These are phyloP conservation scores for Apodemia mormo DNA, from an alignment of 2,888 invertebrate species.

Conservation along the genomic window DNA sequence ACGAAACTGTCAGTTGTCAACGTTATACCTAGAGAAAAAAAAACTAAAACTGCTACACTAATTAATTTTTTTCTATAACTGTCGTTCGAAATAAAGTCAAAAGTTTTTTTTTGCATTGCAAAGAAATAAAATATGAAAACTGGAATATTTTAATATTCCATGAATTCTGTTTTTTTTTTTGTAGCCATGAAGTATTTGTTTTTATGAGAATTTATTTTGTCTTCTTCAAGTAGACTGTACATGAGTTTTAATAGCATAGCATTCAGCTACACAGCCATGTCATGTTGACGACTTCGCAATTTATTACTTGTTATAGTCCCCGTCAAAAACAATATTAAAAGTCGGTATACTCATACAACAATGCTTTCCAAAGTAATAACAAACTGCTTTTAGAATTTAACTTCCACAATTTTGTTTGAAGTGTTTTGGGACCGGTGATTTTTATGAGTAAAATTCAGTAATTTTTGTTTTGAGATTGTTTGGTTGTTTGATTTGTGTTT, in stretches of 20 bases:
- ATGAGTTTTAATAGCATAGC: background rate
- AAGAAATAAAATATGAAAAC: too few species aligned
- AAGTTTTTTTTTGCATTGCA: too few species aligned
- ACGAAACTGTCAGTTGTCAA: too few species aligned
- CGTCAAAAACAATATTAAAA: conserved; percentile 1
- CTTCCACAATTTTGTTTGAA: conserved; percentile 1
- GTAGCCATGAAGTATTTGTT: too few species aligned
- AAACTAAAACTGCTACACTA: too few species aligned
- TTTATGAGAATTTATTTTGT: too few species aligned
- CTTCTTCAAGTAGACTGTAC: background rate
- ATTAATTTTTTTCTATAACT: too few species aligned
- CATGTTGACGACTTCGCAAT: conserved; percentile 1
- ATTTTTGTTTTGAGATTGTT: background rate
- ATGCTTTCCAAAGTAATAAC: conserved; percentile 13
- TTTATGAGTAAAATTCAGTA: background rate
- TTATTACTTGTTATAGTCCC: conserved; percentile 10
- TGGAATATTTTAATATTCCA: too few species aligned
- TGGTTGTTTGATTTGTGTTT: background rate
- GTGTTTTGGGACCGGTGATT: background rate
- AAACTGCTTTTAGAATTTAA: conserved; percentile 12
- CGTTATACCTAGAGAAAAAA: too few species aligned
- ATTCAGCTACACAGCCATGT: background rate
- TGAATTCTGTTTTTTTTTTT: too few species aligned
- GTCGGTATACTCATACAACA: background rate
- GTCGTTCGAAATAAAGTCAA: too few species aligned